Conservation (phyloP, 2,888 invertebrate species). For the Caenorhabditis sulstoni region DNA sequence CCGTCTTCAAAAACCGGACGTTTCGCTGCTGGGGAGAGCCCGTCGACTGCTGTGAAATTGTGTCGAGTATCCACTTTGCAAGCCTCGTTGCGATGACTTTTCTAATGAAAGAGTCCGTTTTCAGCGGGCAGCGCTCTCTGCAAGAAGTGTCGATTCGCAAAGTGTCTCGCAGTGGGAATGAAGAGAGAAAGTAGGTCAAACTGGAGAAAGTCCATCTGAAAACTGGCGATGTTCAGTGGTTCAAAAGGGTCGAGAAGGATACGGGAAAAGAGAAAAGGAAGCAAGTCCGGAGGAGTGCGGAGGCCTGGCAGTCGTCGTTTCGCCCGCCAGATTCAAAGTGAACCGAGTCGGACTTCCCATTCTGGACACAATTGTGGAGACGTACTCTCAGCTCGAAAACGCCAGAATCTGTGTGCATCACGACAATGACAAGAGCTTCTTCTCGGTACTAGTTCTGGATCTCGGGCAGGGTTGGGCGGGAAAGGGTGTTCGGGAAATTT, state of each 20-base stretch:
- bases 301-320: constrained; percentile 10
- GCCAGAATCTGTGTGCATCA: constrained; percentile 23
- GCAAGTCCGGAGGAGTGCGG: not conserved
- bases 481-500: no score
- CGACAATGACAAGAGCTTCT: constrained; percentile 1
- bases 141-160: constrained; percentile 49
- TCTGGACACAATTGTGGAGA: constrained; percentile 44
- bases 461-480: not conserved
- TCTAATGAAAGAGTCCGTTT: not conserved
- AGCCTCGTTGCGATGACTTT: no score
- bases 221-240: constrained; percentile 20
- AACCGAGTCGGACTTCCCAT: constrained; percentile 28
- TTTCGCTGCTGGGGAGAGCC: constrained; percentile 46
- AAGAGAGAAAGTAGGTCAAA: constrained; percentile 17
- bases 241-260: constrained; percentile 61
- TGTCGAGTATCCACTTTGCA: constrained; percentile 23
- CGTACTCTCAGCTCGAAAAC: constrained; percentile 24
- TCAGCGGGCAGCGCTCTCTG: constrained; percentile 40
- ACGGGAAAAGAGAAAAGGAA: constrained; percentile 53
- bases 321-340: constrained; percentile 12
- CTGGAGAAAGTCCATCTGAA: not conserved
- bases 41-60: constrained; percentile 32
- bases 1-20: constrained; percentile 33
- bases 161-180: constrained; percentile 52
- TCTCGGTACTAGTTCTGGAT: constrained; percentile 1